Percentiles rank a stretch among this genome's conserved stretches.
Evolutionary conservation across 1,140 invertebrate species (phyloP).

Genomic region (Phenacoccus solenopsis): DNA sequence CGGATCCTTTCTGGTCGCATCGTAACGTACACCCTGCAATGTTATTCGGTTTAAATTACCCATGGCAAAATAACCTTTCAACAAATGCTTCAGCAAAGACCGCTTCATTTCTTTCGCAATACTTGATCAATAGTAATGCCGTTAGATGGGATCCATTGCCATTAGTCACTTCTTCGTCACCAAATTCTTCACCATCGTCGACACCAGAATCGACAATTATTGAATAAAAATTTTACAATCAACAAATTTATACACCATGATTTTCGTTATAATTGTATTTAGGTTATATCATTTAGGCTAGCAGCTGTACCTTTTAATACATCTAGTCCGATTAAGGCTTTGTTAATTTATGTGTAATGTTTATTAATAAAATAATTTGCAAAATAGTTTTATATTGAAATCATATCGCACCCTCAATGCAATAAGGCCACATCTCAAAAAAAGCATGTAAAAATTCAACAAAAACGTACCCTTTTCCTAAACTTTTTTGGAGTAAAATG

Average conservation of each 20-base stretch:
- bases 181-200: neutral
- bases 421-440: no score
- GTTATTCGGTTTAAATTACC: constrained; percentile 9
- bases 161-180: neutral
- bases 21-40: neutral
- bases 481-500: no score
- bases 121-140: constrained; percentile 7
- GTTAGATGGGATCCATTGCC: neutral
- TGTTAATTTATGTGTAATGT: neutral
- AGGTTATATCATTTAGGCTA: neutral
- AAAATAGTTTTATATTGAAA: neutral
- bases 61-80: constrained; percentile 10
- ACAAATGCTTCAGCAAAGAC: neutral
- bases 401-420: no score
- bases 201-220: constrained; percentile 3
- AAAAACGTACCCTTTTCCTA: no score
- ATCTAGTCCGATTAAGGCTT: constrained; percentile 14
- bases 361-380: constrained; percentile 10
- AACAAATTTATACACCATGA: neutral
- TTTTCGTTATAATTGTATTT: neutral
- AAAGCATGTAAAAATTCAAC: no score
- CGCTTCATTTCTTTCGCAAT: constrained; percentile 12
- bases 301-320: constrained; percentile 5
- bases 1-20: neutral
- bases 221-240: neutral